phyloP scores from a whole-genome alignment of 1,140 invertebrate species.

The Zaprionus vittiger region DNA sequence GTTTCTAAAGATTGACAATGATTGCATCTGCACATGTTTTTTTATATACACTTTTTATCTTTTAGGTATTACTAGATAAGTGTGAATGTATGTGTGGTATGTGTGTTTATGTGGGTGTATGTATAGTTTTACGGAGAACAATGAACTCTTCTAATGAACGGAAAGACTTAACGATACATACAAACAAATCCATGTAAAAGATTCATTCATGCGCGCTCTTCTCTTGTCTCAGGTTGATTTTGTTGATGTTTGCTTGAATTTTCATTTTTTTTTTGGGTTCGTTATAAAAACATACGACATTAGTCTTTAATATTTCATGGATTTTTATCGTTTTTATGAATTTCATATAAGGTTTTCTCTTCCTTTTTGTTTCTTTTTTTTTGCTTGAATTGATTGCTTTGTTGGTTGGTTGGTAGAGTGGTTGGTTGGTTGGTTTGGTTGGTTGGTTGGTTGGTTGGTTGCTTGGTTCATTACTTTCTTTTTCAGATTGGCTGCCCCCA shows the following conservation, averaged over 20 bases:
- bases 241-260: neutral
- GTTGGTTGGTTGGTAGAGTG: constrained; percentile 48
- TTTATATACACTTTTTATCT: neutral
- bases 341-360: neutral
- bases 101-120: neutral
- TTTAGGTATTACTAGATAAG: neutral
- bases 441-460: constrained; percentile 47
- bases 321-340: constrained; percentile 12
- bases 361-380: constrained; percentile 3
- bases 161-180: constrained; percentile 18
- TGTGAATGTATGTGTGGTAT: neutral
- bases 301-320: constrained; percentile 21
- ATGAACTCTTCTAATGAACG: constrained; percentile 26
- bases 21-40: constrained; percentile 5
- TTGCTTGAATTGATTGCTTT: constrained; percentile 24
- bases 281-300: constrained; percentile 18
- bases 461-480: constrained; percentile 67
- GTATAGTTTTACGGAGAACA: constrained; percentile 12
- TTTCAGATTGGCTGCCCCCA: constrained; percentile 84
- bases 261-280: neutral
- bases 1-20: neutral
- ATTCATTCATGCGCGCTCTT: constrained; percentile 34
- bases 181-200: constrained; percentile 21
- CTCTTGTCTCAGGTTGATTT: constrained; percentile 18
- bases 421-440: constrained; percentile 47